Evolutionary conservation across 64 coral and sea anemone genomes (phyloP), one percentile per base, ranked within the genome.

Genomic region (Hydrozoanthus tunicans): DNA sequence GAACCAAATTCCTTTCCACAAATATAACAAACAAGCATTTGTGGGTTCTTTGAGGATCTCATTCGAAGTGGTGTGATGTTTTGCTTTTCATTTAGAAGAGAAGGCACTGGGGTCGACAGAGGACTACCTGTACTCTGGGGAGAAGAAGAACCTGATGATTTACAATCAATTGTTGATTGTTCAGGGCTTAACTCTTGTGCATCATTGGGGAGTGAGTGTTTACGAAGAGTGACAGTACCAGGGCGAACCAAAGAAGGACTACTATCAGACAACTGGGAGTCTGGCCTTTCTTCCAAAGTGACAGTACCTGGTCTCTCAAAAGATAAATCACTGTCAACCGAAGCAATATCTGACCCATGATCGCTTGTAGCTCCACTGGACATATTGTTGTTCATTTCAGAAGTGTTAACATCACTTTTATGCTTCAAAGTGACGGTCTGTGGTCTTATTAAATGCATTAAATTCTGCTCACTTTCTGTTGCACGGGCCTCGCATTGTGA

Each of bases 1-100:
- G 95, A 97, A 89, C 95, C 95, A 92, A 92, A 97, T 85, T 97
- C 95, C 64, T 93, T 86, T 72, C 95, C 95, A 84, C 95, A 97
- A 43, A 97, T 97, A 58, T 97, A 97, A 79, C 95, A 97, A 61
- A 96, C 95, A 73, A 90, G 73, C 59, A 96, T 71, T 77, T 92
- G 93, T 7, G 92, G 92, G 61, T 96, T 91, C 70, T 88, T 96
- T 59, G 92, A 78, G 32, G 89, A 94, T 11, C 77, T 64, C 66
- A 90, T 75, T 59, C 84, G 84, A 75, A 88, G 84, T 88, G 84
- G 84, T 7, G 84, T 88, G n/a, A 88, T 88, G 17, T 88, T 88
- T 5, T 74, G 69, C 12, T 72, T 74, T 25, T 72, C 84, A 59
- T 88, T 73, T 6, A 88, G 68, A 88, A 88, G 69, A 25, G 84